Base-by-base conservation (phyloP, 2,797 vertebrate species). In the Salmo trutta region DNA sequence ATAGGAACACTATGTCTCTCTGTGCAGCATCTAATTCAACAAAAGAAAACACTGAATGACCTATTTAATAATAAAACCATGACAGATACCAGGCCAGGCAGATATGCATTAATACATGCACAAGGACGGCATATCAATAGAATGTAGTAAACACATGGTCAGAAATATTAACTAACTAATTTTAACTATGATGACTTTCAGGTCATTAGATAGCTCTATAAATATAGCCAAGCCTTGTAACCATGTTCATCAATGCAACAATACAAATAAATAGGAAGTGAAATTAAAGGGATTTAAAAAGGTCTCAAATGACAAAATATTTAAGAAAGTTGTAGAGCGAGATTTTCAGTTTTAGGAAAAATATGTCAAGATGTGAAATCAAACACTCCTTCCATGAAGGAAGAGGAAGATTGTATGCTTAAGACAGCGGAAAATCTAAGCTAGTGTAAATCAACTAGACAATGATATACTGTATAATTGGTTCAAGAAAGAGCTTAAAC, bases 1-100 rank as follows among this genome's bases (percentile, higher is more conserved):
- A 80, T 14, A 94, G 90, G 88, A 94, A 94, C 66, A 93, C 91
- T 74, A 94, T 87, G 80, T 94, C 93, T 86, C 88, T 93, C 86
- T 92, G 88, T 59, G 86, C 76, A 66, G 90, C 88, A 59, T 92
- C 89, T 90, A 93, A 85, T 90, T 94, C 89, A 89, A 90, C 92
- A 93, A 89, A 81, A 85, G 88, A 81, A 85, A 41, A 90, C 88
- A 64, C 74, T 21, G 54, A 86, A 89, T 85, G 80, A 4, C 10
- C 67, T 70, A 14, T 83, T 86, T 83, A 85, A 79, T 73, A 62
- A 66, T 71, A 33, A 36, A 66, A 71, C 51, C 54, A 51, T 24
- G 21, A 24, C 21, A 27, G 8, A 64, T 64, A 64, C 24, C 21
- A 21, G 8, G 21, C 21, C 7, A 64, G 59, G 24, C 59, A 24